phyloP scores from a whole-genome alignment of 2,797 vertebrate species.

The Periparus ater region DNA sequence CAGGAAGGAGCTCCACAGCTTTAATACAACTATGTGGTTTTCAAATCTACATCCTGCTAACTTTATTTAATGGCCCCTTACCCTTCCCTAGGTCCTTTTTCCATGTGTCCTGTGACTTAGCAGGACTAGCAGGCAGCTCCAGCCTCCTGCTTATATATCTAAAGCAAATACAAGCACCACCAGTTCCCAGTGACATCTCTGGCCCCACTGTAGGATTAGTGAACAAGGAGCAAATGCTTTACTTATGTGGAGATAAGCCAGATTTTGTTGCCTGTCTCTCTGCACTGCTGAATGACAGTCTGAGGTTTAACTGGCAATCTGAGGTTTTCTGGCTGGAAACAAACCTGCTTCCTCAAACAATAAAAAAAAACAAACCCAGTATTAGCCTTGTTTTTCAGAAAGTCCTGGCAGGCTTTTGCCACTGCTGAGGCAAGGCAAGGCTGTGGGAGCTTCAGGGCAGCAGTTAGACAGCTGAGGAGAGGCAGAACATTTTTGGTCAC shows the following conservation, averaged over 20 bases:
- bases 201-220: background rate
- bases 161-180: background rate
- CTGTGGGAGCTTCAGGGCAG: background rate
- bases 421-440: background rate
- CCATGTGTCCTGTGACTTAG: background rate
- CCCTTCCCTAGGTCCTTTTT: background rate
- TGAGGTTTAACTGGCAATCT: background rate
- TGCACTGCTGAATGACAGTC: background rate
- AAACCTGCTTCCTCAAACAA: background rate
- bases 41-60: background rate
- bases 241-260: background rate
- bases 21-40: background rate
- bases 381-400: background rate
- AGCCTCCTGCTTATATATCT: rapidly evolving
- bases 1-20: background rate
- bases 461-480: background rate
- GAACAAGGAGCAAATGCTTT: background rate
- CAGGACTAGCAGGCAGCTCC: background rate
- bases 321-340: background rate
- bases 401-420: background rate
- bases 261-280: background rate
- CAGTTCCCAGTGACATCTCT: background rate
- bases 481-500: background rate
- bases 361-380: rapidly evolving
- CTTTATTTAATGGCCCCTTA: background rate